Evolutionary conservation across 2,797 vertebrate genomes (phyloP).

Genomic region (Otolemur crassicaudatus): DNA sequence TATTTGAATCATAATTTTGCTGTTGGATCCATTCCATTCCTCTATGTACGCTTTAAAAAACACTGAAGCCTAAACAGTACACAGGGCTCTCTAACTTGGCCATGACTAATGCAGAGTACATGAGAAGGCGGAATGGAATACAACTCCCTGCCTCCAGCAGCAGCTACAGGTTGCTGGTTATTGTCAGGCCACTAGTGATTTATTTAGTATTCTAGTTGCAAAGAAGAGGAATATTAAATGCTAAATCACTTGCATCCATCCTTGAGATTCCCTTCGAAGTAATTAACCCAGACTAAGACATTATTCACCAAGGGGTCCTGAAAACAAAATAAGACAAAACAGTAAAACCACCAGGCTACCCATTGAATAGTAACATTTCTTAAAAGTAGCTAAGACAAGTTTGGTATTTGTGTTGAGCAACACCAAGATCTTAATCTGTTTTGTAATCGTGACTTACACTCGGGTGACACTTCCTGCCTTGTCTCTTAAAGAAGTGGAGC

Average conservation of each 20-base stretch:
- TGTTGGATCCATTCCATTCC: not conserved
- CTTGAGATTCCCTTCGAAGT: slow-evolving; percentile 80
- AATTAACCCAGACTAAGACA: slow-evolving; percentile 80
- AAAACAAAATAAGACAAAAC: slow-evolving; percentile 71
- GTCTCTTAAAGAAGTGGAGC: slow-evolving; percentile 13
- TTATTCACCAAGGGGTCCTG: slow-evolving; percentile 69
- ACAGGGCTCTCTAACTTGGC: not conserved
- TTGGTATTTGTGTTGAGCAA: not conserved
- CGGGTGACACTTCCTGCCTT: not conserved
- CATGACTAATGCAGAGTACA: slow-evolving; percentile 60
- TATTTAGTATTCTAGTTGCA: slow-evolving; percentile 75
- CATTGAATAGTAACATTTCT: slow-evolving; percentile 68
- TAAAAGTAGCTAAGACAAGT: not conserved
- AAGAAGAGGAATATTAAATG: slow-evolving; percentile 57
- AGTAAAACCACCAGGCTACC: not conserved
- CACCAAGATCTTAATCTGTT: slow-evolving; percentile 15
- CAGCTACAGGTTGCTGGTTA: slow-evolving; percentile 70
- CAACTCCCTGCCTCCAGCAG: slow-evolving; percentile 63
- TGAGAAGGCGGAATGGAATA: slow-evolving; percentile 78
- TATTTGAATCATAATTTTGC: slow-evolving; percentile 37
- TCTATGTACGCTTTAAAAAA: slow-evolving; percentile 18
- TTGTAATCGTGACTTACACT: not conserved
- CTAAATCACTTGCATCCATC: slow-evolving; percentile 81
- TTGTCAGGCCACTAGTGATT: slow-evolving; percentile 81
- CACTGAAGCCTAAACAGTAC: slow-evolving; percentile 3